These are phyloP conservation scores for Drosophila watanabei DNA, from an alignment of 1,140 invertebrate species.

Conservation along the genomic window DNA sequence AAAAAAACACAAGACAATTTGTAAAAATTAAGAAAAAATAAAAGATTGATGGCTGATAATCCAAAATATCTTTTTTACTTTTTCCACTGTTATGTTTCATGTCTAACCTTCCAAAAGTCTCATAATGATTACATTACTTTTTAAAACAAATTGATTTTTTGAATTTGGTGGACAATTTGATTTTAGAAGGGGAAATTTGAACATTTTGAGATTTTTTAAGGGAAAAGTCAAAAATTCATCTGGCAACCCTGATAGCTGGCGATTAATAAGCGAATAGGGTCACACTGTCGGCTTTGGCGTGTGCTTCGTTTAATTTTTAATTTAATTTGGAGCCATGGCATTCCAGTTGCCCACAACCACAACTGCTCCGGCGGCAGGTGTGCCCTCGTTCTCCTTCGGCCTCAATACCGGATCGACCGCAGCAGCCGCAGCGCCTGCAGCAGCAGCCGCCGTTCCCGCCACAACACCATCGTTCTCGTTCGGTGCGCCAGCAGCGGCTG, in stretches of 20 bases:
- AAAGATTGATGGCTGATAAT: too few relatives aligned
- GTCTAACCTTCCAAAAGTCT: too few relatives aligned
- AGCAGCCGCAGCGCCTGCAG: conserved; percentile 6
- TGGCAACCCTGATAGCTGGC: not conserved
- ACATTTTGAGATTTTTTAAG: too few relatives aligned
- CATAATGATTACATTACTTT: too few relatives aligned
- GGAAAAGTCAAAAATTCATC: too few relatives aligned
- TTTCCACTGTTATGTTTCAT: too few relatives aligned
- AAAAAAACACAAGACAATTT: too few relatives aligned
- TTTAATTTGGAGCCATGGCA: conserved; percentile 42
- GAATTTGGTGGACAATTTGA: too few relatives aligned
- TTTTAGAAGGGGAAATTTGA: too few relatives aligned
- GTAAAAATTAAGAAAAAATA: too few relatives aligned
- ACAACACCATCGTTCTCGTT: conserved; percentile 63
- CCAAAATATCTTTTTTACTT: too few relatives aligned
- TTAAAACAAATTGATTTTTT: too few relatives aligned
- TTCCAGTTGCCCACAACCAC: conserved; percentile 75
- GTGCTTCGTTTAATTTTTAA: conserved; percentile 23
- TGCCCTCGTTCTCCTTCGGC: conserved; percentile 55
- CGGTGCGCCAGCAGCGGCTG: conserved; percentile 33
- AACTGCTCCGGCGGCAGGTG: conserved; percentile 31
- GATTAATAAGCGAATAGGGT: not conserved
- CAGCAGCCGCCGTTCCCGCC: conserved; percentile 40
- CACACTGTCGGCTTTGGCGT: conserved; percentile 4
- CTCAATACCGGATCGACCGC: conserved; percentile 39